Base-by-base conservation (phyloP, 37 sponge, comb jelly and placozoan species). In the Axinella damicornis region DNA sequence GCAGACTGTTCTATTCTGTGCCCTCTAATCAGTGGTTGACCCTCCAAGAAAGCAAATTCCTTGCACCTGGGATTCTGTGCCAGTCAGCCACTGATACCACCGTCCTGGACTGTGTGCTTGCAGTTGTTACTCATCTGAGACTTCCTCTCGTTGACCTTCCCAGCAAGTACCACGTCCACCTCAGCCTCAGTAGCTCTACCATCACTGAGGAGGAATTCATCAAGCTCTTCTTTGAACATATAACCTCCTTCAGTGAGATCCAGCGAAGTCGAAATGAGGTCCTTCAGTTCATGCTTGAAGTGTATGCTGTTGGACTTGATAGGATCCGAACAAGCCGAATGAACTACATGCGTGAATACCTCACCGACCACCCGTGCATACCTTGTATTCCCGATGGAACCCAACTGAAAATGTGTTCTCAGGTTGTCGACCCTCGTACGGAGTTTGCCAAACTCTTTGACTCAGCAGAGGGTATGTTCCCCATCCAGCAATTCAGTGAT, bases 121-220 rank as follows among this genome's bases (percentile, higher is more conserved):
- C 37, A 5, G 64, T 77, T 52, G 28, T 83, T 4, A 11, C 70
- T 1, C 35, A 69, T 20, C 89, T 89, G 14, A 2, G 22, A 5
- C 58, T 66, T 2, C 76, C 88, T 25, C n/a, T 88, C 4, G 88
- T 88, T 2, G 40, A 88, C n/a, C 83, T 88, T 27, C 88, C 88
- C 15, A 14, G 22, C 11, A 33, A n/a, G 14, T 88, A 67, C 64
- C 74, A 41, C 16, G 9, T 0, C 21, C 32, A 75, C 18, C 40
- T 88, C 12, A 35, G 39, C 12, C 57, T 81, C 19, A 69, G 20
- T 22, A 27, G 28, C 24, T 13, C 25, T 17, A 82, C 63, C 14
- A 70, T 70, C 22, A 40, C 41, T 61, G 83, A 82, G 36, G 31
- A 59, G 9, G 38, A 24, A 0, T 82, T 82, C n/a, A 21, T 57